Evolutionary conservation across 2,113 vertebrate species (phyloP), one percentile per base, ranked within the genome.

Genomic region (Muscicapa adusta): DNA sequence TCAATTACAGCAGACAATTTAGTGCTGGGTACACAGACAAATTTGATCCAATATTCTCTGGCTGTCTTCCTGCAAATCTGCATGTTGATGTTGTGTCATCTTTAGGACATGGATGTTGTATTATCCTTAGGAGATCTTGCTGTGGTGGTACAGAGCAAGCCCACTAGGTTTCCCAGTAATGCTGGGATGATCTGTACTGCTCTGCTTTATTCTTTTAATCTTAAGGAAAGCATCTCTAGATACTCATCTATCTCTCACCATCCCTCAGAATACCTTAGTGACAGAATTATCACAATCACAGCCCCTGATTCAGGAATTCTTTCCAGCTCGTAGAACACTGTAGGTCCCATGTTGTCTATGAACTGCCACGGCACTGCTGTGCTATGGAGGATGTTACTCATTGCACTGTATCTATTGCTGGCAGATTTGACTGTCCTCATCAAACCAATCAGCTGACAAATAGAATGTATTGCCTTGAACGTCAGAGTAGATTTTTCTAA

Each of bases 401-500:
- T 53, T 83, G 47, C 0, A 1, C 47, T 84, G 60, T 42, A 81
- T 81, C 63, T 94, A 5, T 84, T 5, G 5, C 62, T 88, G 92
- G 81, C 68, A 85, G 67, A 84, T 79, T 54, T 77, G 26, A 90
- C 68, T 83, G 74, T 75, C 57, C 57, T 94, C 50, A 61, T 75
- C 78, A 83, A 95, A 85, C 50, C 6, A 3, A 87, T 84, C 93
- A 94, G 65, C 68, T 95, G 91, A 89, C 89, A 93, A 93, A 91
- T 91, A 89, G 51, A 87, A 83, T 87, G 53, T 91, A 93, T 93
- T 95, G 85, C 90, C 78, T 94, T 66, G 71, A 96, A 94, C 8
- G 42, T 96, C 95, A 96, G 81, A 88, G 92, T 79, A 79, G 85
- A 87, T 94, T 93, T 96, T 96, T 95, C 93, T 96, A 97, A 95